phyloP scores from a whole-genome alignment of 2,797 vertebrate genomes.

The Falco rusticolus region DNA sequence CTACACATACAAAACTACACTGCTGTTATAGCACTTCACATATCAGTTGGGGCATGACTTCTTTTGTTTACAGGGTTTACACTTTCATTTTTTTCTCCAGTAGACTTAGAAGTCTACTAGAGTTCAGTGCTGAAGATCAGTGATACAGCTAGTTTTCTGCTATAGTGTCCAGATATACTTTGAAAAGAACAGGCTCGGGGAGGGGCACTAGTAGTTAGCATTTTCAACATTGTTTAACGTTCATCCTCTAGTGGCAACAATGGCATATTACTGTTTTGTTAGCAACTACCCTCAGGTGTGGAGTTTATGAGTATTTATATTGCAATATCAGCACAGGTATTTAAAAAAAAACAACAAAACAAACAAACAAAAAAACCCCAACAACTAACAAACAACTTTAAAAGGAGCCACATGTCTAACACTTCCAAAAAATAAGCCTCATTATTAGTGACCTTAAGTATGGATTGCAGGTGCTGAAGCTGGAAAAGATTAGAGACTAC shows the following conservation, averaged over 20 bases:
- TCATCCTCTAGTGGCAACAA: background rate
- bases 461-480: background rate
- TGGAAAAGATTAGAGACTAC: background rate
- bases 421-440: background rate
- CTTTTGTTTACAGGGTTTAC: background rate
- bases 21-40: background rate
- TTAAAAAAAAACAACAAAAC: too few relatives aligned
- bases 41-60: background rate
- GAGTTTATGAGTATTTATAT: background rate
- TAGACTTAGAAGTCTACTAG: background rate
- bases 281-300: background rate
- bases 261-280: background rate
- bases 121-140: background rate
- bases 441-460: background rate
- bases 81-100: background rate
- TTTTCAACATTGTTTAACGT: background rate
- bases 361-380: too few relatives aligned
- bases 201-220: background rate
- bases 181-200: background rate
- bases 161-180: background rate
- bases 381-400: background rate
- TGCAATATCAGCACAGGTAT: background rate
- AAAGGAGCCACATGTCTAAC: background rate
- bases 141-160: background rate
- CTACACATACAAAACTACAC: background rate